These are phyloP conservation scores for Rynchops niger DNA, from an alignment of 2,113 vertebrate species.

Conservation along the genomic window DNA sequence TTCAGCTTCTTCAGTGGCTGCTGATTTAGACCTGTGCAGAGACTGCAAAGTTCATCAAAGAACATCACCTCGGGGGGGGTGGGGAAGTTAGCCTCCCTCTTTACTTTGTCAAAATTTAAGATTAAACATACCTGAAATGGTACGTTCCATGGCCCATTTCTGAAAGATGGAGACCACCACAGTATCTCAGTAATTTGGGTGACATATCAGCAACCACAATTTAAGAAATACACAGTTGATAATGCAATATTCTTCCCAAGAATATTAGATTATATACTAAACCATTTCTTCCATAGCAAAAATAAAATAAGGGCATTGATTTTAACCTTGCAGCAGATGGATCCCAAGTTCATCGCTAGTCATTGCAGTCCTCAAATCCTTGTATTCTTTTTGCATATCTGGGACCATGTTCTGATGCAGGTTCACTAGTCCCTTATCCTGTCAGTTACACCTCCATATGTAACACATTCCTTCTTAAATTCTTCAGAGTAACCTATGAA, in stretches of 20 bases:
- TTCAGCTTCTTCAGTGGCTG: not conserved
- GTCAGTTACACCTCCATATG: not conserved
- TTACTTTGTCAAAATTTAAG: not conserved
- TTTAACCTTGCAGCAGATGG: not conserved
- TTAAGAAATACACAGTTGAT: not conserved
- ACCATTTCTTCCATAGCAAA: not conserved
- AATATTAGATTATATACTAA: not conserved
- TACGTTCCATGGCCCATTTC: not conserved
- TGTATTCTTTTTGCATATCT: not conserved
- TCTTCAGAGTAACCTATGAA: not conserved
- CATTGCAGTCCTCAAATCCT: not conserved
- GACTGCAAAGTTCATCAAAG: not conserved
- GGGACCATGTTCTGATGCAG: not conserved
- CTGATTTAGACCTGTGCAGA: not conserved
- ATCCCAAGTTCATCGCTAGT: not conserved
- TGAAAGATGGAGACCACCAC: not conserved
- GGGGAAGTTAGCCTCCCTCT: not conserved
- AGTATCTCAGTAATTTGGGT: not conserved
- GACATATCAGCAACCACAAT: not conserved
- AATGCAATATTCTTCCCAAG: not conserved
- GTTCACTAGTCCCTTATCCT: not conserved
- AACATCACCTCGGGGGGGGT: not conserved
- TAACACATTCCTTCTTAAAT: not conserved
- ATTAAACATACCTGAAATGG: conserved; percentile 15
- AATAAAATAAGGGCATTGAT: not conserved